Base-by-base conservation (phyloP, 2,797 vertebrate species). In the Chrosomus eos region DNA sequence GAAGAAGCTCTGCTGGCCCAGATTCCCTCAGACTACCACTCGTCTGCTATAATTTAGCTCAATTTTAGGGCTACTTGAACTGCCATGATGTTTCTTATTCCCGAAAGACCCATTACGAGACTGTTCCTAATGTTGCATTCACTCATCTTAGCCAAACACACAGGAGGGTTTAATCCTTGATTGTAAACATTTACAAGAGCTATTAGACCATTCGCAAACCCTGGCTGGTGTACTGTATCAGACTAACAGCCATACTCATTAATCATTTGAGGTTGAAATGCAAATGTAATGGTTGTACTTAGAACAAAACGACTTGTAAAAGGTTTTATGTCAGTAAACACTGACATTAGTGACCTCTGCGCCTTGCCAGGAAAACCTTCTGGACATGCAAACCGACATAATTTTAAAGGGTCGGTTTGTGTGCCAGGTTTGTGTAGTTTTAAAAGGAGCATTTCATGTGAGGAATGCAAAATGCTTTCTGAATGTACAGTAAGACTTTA, bases 141-240 rank as follows among this genome's bases (percentile, higher is more conserved):
- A 43, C 72, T 84, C 64, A 70, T 84, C 36, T 58, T 33, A 70
- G 73, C 73, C 74, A 84, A 83, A 83, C 81, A 66, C 58, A 55
- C 72, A 67, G 67, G 53, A 62, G 51, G 31, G 66, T 72, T 84
- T 79, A 85, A 80, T 80, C 83, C 31, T 79, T 79, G 82, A 84
- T 84, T 78, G 83, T 80, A 85, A 85, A 85, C 83, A 80, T 85
- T 80, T 80, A 79, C 67, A 64, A 72, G 76, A 73, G 76, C 76
- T 80, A 85, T 85, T 85, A 80, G n/a, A 80, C 83, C 40, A 66
- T 79, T 84, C 72, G 53, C 66, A 28, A 85, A 85, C 19, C 28
- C 83, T 62, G 51, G 75, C 76, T 72, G 75, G 21, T 71, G 53
- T 70, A 33, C 53, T 85, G 67, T 72, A 78, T 36, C 74, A 36